Base-by-base conservation (phyloP, 2,797 vertebrate genomes). In the Rhabdomys pumilio region DNA sequence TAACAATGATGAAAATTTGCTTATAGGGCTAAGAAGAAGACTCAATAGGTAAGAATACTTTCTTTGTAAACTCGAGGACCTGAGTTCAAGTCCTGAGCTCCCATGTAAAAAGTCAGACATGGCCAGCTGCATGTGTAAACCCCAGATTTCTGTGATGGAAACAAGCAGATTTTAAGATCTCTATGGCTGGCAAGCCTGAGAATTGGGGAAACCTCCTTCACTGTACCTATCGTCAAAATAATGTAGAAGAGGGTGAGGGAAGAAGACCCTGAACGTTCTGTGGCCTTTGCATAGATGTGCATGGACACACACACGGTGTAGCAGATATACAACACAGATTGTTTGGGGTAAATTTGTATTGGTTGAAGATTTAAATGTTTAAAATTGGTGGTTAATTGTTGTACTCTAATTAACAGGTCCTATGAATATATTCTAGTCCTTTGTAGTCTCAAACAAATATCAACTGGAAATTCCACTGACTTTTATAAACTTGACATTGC, bases 331-430 rank as follows among this genome's bases (percentile, higher is more conserved):
- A 47, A n/a, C 20, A 85, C 17, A 67, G 4, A 38, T 73, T 73
- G 50, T 75, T 44, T 65, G 26, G 26, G 31, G n/a, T 2, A 50
- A 7, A 77, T 31, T 69, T 72, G 19, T 72, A 50, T 59, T 80
- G 65, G 31, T 53, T 89, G 47, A 84, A 92, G 65, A 91, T 84
- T 61, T 76, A 92, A 53, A 41, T 86, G 34, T 97, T 94, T 38
- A 79, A 75, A 79, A 75, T 41, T 15, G 57, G 6, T 93, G 67
- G 7, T 85, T 87, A 73, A 69, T 90, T 67, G 41, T 15, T 75
- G 1, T 90, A 6, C 87, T 90, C 55, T 94, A 94, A 76, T 90
- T 59, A 89, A 1, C 24, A 84, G 82, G 26, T 88, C 73, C 24
- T 34, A 93, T 29, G 6, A 50, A 34, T 96, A 91, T 79, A 89